A percentile compares a stretch with the other conserved stretches of the same genome.
Conservation (phyloP, 2,888 invertebrate genomes). For the Lingula anatina region DNA sequence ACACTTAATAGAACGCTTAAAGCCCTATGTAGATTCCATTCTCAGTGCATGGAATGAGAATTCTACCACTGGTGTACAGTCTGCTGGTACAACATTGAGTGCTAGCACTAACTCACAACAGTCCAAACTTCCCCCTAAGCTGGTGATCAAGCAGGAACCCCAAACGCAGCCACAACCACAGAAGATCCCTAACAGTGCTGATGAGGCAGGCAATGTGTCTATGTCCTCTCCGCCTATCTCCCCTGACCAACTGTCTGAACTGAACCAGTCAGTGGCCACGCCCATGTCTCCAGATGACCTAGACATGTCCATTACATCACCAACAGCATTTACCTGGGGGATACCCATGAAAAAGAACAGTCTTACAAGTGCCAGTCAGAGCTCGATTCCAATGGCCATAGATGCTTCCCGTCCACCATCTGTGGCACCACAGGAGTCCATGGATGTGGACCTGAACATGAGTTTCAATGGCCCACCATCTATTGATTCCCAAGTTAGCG, state of each 20-base stretch:
- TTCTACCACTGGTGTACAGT: too few relatives aligned
- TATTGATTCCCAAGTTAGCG: conserved; percentile 33
- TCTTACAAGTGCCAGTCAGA: conserved; percentile 7
- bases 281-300: conserved; percentile 41
- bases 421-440: conserved; percentile 22
- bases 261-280: conserved; percentile 18
- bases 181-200: conserved; percentile 9
- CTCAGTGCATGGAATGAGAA: too few relatives aligned
- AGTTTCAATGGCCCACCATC: conserved; percentile 6
- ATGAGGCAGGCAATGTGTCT: conserved; percentile 5
- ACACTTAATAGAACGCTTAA: conserved; percentile 84
- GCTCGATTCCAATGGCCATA: conserved; percentile 24
- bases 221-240: conserved; percentile 30
- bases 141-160: conserved; percentile 1
- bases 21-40: conserved; percentile 57
- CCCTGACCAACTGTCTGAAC: conserved; percentile 12
- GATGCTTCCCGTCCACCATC: conserved; percentile 46
- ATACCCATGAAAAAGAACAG: too few relatives aligned
- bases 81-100: neutral
- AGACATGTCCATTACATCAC: conserved; percentile 22
- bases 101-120: neutral
- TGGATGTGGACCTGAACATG: conserved; percentile 12
- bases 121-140: neutral
- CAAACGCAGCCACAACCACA: conserved; percentile 17
- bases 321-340: too few relatives aligned